Base-by-base conservation (phyloP, 2,113 vertebrate species). In the Desmodus rotundus region DNA sequence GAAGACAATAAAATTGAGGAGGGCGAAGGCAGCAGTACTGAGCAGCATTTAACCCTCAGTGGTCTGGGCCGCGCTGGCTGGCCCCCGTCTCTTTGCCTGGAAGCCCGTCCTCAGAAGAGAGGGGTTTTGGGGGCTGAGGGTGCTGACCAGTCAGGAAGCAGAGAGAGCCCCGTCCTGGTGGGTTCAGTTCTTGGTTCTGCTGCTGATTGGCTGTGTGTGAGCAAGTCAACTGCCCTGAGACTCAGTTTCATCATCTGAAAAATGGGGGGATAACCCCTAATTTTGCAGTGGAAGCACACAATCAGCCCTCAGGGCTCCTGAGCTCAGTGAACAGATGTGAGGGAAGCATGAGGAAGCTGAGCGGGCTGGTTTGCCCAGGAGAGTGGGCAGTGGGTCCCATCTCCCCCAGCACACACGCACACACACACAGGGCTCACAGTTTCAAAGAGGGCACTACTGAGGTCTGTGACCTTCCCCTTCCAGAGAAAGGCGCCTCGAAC, bases 1-100 rank as follows among this genome's bases (percentile, higher is more conserved):
- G 87, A 83, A 91, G 96, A 96, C 96, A 97, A 95, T 97, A 91
- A 95, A 92, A 83, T 68, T 78, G 87, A 88, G 76, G 77, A 61
- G 82, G 81, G 92, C 94, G 85, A 84, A 95, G 94, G 61, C 7
- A 17, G 45, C 50, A 47, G 28, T 17, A 2, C n/a, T 68, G 67
- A 89, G 84, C 38, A 15, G 36, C 58, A 2, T 12, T 98, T 97
- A 97, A 97, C 97, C 87, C 92, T 88, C 52, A 10, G 65, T 16
- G 81, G 41, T 36, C 47, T 31, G n/a, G 63, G 63, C 0, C 1
- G 56, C 1, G 0, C 33, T 11, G 63, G n/a, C 52, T 14, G 52
- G 33, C 26, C n/a, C 63, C 38, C 5, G 0, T 8, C 38, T 1
- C 0, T 5, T 63, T 50, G 67, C 91, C 50, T 0, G 13, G 58